These are phyloP conservation scores for Scaptomyza flava DNA, from an alignment of 2,888 invertebrate genomes.

Conservation along the genomic window DNA sequence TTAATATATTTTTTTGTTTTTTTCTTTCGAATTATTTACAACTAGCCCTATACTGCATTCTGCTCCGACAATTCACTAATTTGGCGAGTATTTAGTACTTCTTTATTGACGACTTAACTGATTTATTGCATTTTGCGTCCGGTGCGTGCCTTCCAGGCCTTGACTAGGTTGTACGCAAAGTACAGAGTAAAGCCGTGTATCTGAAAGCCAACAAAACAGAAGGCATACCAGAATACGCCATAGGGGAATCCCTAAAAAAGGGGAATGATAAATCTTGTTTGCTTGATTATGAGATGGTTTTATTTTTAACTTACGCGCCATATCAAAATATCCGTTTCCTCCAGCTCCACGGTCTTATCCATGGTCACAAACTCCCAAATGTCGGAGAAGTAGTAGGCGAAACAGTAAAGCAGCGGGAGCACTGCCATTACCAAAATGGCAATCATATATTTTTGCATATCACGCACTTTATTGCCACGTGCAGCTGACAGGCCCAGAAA, in stretches of 20 bases:
- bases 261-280: neutral
- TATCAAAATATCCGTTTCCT: slow-evolving; percentile 88
- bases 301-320: slow-evolving; percentile 90
- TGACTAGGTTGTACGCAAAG: slow-evolving; percentile 92
- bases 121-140: slow-evolving; percentile 88
- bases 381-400: slow-evolving; percentile 92
- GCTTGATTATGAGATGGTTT: neutral
- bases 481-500: slow-evolving; percentile 94
- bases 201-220: slow-evolving; percentile 93
- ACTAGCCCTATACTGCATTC: slow-evolving; percentile 61
- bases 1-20: slow-evolving; percentile 10
- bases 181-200: slow-evolving; percentile 94
- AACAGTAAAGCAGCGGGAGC: slow-evolving; percentile 92
- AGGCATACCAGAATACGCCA: slow-evolving; percentile 96
- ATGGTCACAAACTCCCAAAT: slow-evolving; percentile 91
- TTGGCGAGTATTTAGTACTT: slow-evolving; percentile 74
- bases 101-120: slow-evolving; percentile 22
- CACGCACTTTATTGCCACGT: slow-evolving; percentile 91
- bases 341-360: slow-evolving; percentile 86
- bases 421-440: slow-evolving; percentile 92
- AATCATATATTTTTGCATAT: slow-evolving; percentile 91
- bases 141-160: slow-evolving; percentile 93
- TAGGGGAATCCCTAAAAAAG: slow-evolving; percentile 92
- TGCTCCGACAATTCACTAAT: slow-evolving; percentile 58
- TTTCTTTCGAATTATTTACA: slow-evolving; percentile 74